These are phyloP conservation scores for Coregonus ussuriensis DNA, from an alignment of 2,797 vertebrate species.

Conservation along the genomic window DNA sequence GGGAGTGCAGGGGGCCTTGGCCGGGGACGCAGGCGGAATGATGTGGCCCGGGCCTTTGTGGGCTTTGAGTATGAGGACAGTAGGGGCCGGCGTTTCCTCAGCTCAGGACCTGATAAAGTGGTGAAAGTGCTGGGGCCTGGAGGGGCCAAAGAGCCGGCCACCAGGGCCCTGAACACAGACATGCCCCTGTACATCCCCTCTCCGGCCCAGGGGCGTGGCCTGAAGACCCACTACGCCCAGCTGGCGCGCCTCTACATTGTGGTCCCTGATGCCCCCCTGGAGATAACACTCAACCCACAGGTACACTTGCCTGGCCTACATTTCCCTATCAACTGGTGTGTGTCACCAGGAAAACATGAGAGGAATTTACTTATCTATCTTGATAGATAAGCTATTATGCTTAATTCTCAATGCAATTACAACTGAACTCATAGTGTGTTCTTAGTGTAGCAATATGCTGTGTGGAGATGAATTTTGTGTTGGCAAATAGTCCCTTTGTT, in stretches of 20 bases:
- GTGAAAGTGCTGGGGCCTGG: constrained; percentile 94
- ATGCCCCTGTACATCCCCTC: constrained; percentile 97
- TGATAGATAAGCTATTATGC: no score
- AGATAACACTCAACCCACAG: constrained; percentile 91
- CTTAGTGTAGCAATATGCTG: not conserved
- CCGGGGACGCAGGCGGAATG: constrained; percentile 87
- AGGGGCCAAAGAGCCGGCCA: constrained; percentile 91
- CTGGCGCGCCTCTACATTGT: constrained; percentile 92
- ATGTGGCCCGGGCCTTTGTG: constrained; percentile 92
- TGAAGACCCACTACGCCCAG: constrained; percentile 94
- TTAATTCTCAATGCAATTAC: not conserved
- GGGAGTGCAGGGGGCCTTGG: constrained; percentile 83
- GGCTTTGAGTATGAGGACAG: constrained; percentile 97
- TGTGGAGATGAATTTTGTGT: not conserved
- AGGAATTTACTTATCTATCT: not conserved
- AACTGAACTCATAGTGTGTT: not conserved
- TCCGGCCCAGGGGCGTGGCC: constrained; percentile 89
- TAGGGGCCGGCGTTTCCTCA: constrained; percentile 92
- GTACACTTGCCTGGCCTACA: constrained; percentile 62
- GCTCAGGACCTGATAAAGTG: constrained; percentile 95
- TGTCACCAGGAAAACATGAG: not conserved
- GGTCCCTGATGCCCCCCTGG: constrained; percentile 92
- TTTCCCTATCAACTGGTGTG: not conserved
- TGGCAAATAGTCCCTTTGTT: not conserved
- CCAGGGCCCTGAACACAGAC: constrained; percentile 91